phyloP scores from a whole-genome alignment of 2,113 vertebrate species.

The Ciconia boyciana region DNA sequence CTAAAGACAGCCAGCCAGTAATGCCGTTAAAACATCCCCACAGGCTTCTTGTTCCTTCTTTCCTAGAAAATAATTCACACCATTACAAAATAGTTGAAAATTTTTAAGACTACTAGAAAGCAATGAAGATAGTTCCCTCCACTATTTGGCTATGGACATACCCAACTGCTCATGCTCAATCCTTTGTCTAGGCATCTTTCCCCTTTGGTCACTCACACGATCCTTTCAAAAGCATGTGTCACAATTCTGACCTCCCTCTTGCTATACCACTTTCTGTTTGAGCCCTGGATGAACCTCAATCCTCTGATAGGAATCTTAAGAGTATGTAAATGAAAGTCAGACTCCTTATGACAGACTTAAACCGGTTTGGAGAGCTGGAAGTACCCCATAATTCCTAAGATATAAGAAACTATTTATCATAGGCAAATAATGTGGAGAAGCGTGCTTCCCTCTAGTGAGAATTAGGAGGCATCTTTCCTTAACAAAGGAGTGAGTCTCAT shows the following conservation, averaged over 20 bases:
- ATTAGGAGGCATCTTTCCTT: background rate
- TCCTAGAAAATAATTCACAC: background rate
- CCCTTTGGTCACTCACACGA: background rate
- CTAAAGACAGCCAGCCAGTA: background rate
- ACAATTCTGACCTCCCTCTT: background rate
- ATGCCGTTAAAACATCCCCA: background rate
- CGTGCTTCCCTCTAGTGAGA: rapidly evolving
- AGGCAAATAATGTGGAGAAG: background rate
- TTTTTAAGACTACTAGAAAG: background rate
- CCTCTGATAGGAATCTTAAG: background rate
- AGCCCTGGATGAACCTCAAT: background rate
- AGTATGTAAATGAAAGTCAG: background rate
- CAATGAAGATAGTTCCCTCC: background rate
- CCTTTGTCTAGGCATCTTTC: background rate
- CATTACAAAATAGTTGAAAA: background rate
- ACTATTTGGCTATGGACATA: background rate
- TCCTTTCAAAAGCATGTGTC: background rate
- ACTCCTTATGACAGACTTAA: background rate
- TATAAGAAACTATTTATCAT: background rate
- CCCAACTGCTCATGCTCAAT: background rate
- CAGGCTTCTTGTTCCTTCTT: background rate
- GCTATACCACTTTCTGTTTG: background rate
- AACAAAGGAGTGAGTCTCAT: background rate
- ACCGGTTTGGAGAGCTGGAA: background rate
- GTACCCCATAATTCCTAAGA: too few species aligned